Conservation (phyloP, 1,140 invertebrate species). For the Bombus haemorrhoidalis region DNA sequence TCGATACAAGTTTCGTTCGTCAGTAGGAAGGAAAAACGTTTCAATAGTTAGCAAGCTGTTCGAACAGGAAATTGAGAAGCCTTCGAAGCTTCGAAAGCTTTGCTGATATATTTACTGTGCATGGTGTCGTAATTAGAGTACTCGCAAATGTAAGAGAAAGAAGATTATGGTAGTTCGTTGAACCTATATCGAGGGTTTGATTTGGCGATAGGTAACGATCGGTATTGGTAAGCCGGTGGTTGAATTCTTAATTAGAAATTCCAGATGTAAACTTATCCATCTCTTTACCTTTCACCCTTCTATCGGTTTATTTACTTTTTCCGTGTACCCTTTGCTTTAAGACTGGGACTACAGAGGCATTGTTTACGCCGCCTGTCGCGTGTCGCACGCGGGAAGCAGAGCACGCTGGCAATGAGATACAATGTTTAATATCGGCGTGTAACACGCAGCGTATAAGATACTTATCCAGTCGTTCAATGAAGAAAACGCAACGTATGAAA, state of each 20-base stretch:
- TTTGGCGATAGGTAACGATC: background rate
- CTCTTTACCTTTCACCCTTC: too few relatives aligned
- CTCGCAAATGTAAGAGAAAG: background rate
- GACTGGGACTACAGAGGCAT: too few relatives aligned
- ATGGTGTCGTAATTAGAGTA: background rate
- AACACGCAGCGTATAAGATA: too few relatives aligned
- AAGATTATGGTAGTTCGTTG: background rate
- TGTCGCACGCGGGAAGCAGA: too few relatives aligned
- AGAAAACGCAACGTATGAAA: background rate
- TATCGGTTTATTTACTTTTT: too few relatives aligned
- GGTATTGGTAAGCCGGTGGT: background rate
- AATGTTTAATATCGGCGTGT: too few relatives aligned
- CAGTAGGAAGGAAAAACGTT: background rate
- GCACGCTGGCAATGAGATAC: too few relatives aligned
- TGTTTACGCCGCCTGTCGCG: too few relatives aligned
- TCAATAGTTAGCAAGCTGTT: too few relatives aligned
- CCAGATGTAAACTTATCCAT: background rate
- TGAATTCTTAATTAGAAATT: background rate
- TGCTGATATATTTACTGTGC: too few relatives aligned
- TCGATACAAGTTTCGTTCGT: slow-evolving; percentile 70
- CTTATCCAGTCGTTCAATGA: too few relatives aligned
- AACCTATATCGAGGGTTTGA: background rate
- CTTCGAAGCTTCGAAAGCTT: background rate
- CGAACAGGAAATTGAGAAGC: background rate
- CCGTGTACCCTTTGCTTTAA: too few relatives aligned